Conservation (phyloP, 2,113 vertebrate species). For the Oostethus manadensis region DNA sequence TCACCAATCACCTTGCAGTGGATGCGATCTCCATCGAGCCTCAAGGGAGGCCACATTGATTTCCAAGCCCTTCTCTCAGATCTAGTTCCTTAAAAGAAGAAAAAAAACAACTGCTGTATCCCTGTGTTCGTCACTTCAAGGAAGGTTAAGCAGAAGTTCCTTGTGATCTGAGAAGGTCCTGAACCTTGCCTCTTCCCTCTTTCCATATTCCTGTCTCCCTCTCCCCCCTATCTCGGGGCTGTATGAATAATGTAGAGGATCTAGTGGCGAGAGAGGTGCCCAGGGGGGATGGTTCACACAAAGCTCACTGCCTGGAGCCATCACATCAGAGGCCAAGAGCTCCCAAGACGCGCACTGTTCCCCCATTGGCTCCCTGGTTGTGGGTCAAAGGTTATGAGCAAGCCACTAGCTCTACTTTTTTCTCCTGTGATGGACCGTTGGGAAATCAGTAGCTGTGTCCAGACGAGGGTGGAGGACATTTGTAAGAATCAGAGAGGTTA, state of each 20-base stretch:
- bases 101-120: conserved; percentile 47
- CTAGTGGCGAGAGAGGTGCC: conserved; percentile 63
- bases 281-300: conserved; percentile 62
- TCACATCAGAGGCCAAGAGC: conserved; percentile 70
- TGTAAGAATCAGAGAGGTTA: conserved; percentile 60
- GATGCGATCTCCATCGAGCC: conserved; percentile 55
- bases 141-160: conserved; percentile 74
- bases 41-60: conserved; percentile 68
- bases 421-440: conserved; percentile 56
- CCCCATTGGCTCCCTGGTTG: conserved; percentile 55
- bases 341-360: conserved; percentile 51
- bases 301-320: conserved; percentile 73
- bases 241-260: conserved; percentile 72
- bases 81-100: conserved; percentile 54
- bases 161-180: conserved; percentile 74
- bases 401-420: conserved; percentile 60
- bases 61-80: conserved; percentile 60
- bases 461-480: conserved; percentile 63
- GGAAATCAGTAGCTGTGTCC: conserved; percentile 54
- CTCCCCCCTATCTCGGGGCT: conserved; percentile 28
- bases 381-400: conserved; percentile 63
- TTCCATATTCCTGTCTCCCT: conserved; percentile 59
- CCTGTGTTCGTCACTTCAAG: conserved; percentile 68
- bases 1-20: conserved; percentile 58
- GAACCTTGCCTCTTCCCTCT: conserved; percentile 64